phyloP scores from a whole-genome alignment of 2,888 invertebrate species.

The Patella pellucida region DNA sequence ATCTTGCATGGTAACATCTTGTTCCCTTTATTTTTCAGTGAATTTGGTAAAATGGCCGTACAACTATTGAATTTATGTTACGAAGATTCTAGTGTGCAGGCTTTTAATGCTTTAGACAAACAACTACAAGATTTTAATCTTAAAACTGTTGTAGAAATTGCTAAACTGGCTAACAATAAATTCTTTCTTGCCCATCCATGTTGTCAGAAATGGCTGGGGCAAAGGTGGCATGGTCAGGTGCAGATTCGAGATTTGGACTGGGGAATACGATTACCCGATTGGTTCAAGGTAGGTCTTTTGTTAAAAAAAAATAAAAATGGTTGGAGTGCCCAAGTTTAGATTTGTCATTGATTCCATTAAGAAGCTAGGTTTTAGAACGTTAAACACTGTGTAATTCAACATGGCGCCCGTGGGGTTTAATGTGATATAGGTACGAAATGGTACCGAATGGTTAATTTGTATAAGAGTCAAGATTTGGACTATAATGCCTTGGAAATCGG shows the following conservation, averaged over 20 bases:
- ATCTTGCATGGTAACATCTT: too few relatives aligned
- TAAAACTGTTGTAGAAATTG: conserved; percentile 69
- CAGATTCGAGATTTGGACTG: conserved; percentile 67
- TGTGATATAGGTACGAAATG: too few relatives aligned
- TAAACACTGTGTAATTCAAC: too few relatives aligned
- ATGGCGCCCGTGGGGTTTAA: too few relatives aligned
- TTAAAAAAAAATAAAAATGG: background rate
- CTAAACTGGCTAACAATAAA: conserved; percentile 68
- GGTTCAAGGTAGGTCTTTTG: conserved; percentile 62
- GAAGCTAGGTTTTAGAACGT: too few relatives aligned
- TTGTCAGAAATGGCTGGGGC: conserved; percentile 73
- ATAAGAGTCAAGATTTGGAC: too few relatives aligned
- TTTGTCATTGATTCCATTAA: too few relatives aligned
- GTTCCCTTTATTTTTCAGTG: conserved; percentile 44
- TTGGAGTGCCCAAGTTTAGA: too few relatives aligned
- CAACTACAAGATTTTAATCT: conserved; percentile 68
- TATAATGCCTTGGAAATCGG: too few relatives aligned
- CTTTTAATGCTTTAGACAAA: conserved; percentile 67
- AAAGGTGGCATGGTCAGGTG: conserved; percentile 69
- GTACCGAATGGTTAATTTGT: too few relatives aligned
- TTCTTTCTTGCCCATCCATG: conserved; percentile 73
- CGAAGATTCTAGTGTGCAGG: conserved; percentile 60
- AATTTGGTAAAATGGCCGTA: conserved; percentile 68
- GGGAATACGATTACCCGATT: conserved; percentile 64
- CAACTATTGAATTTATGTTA: conserved; percentile 67